Conservation (phyloP, 2,797 vertebrate genomes). For the Coreius guichenoti region DNA sequence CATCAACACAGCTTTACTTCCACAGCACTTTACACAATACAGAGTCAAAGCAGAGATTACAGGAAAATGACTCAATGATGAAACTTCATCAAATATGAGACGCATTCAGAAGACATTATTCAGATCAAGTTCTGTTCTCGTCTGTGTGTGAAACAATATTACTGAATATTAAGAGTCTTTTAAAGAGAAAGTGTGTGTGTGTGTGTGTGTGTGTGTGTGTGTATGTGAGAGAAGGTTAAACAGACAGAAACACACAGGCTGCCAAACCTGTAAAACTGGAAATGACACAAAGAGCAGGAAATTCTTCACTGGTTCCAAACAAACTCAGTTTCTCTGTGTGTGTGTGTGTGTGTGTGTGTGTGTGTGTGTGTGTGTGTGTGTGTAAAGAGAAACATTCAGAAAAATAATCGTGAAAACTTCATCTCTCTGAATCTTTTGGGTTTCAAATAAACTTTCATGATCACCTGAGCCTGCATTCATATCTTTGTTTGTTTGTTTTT, state of each 20-base stretch:
- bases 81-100: neutral
- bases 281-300: slow-evolving; percentile 69
- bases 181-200: neutral
- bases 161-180: neutral
- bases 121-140: no score
- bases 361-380: neutral
- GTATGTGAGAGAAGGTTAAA: slow-evolving; percentile 14
- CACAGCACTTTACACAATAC: no score
- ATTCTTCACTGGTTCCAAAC: slow-evolving; percentile 32
- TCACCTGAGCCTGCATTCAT: neutral
- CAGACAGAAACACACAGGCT: neutral
- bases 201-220: neutral
- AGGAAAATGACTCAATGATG: neutral
- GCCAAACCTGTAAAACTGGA: slow-evolving; percentile 78
- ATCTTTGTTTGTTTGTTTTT: neutral
- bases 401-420: neutral
- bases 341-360: no score
- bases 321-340: neutral
- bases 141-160: no score
- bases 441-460: no score
- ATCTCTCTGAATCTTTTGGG: neutral
- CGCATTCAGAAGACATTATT: neutral
- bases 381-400: neutral
- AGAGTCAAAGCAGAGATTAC: no score
- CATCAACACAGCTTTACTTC: no score